A percentile compares a stretch with the other conserved stretches of the same genome.
Evolutionary conservation across 2,888 invertebrate species (phyloP).

Genomic region (Gymnoscelis rufifasciata): DNA sequence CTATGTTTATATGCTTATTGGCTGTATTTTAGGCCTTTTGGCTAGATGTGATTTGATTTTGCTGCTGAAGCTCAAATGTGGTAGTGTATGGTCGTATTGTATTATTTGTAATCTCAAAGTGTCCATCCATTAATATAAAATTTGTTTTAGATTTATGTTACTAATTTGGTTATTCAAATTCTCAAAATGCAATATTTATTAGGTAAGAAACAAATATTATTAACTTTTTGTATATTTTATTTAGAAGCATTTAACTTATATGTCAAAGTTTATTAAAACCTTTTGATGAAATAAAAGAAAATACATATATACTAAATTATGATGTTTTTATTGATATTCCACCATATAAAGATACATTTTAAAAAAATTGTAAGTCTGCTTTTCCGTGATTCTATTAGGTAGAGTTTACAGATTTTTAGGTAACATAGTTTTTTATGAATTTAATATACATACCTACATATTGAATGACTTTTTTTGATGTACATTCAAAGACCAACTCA

Average conservation of each 20-base stretch:
- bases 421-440: neutral
- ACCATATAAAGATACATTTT: constrained; percentile 32
- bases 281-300: constrained; percentile 31
- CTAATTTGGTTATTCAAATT: neutral
- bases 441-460: neutral
- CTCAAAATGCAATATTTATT: too few species aligned
- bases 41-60: constrained; percentile 8
- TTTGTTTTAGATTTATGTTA: neutral
- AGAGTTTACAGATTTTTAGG: too few species aligned
- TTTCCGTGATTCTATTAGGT: too few species aligned
- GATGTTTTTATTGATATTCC: constrained; percentile 72
- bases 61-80: neutral
- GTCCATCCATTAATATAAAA: neutral
- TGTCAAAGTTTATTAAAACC: constrained; percentile 6
- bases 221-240: constrained; percentile 1
- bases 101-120: neutral
- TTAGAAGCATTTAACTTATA: constrained; percentile 13
- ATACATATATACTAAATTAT: constrained; percentile 33
- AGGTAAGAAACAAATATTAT: too few species aligned
- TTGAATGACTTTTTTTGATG: too few species aligned
- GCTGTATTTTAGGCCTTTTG: constrained; percentile 34
- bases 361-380: too few species aligned
- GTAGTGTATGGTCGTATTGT: neutral
- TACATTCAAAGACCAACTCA: too few species aligned
- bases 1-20: constrained; percentile 25